phyloP scores from a whole-genome alignment of 2,888 invertebrate genomes.

The Calameuta filiformis region DNA sequence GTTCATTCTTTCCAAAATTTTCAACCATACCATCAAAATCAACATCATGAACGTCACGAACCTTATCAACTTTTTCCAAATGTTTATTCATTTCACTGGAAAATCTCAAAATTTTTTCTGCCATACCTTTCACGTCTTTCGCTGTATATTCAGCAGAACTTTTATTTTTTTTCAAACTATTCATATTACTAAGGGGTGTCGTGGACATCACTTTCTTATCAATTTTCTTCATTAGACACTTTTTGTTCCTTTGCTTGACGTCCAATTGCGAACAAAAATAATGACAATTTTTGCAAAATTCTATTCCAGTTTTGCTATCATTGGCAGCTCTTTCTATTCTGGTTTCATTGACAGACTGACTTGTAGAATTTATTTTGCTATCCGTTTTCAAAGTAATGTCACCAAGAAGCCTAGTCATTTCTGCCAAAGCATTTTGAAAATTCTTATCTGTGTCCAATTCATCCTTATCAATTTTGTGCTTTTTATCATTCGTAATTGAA shows the following conservation, averaged over 20 bases:
- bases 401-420: background rate
- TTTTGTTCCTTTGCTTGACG: background rate
- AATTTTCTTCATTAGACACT: background rate
- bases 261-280: background rate
- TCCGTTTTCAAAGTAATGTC: background rate
- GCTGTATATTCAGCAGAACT: background rate
- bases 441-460: background rate
- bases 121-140: slow-evolving; percentile 23
- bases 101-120: slow-evolving; percentile 33
- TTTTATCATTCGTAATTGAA: background rate
- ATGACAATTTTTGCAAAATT: background rate
- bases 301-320: background rate
- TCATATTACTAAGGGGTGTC: background rate
- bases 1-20: slow-evolving; percentile 31
- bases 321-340: background rate
- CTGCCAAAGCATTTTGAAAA: background rate
- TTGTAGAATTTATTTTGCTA: background rate
- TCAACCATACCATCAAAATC: slow-evolving; percentile 21
- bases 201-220: background rate
- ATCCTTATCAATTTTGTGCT: background rate
- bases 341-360: background rate
- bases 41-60: slow-evolving; percentile 7
- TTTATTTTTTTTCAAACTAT: background rate
- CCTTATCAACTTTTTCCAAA: slow-evolving; percentile 4
- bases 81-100: slow-evolving; percentile 24